Conservation (phyloP, 2,888 invertebrate genomes). For the Phyto melanocephala region DNA sequence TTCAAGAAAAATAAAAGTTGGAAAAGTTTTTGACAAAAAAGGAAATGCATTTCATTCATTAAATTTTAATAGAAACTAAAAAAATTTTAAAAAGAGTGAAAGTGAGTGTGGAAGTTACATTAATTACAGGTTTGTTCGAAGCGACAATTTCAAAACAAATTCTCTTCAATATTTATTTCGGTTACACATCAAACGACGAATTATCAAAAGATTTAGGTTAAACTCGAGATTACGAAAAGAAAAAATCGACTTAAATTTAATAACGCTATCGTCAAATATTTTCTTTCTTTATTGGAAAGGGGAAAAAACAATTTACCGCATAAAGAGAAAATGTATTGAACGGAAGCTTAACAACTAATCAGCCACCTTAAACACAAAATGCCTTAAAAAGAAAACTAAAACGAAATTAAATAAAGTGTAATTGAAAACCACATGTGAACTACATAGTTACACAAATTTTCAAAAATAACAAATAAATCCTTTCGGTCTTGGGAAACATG, state of each 20-base stretch:
- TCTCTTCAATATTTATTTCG: not conserved
- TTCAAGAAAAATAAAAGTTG: too few species aligned
- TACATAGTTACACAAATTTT: slow-evolving; percentile 14
- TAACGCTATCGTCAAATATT: slow-evolving; percentile 13
- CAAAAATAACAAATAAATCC: slow-evolving; percentile 46
- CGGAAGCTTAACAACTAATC: slow-evolving; percentile 33
- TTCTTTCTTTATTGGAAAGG: not conserved
- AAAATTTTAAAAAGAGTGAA: too few species aligned
- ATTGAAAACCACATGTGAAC: slow-evolving; percentile 57
- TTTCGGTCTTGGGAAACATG: slow-evolving; percentile 30
- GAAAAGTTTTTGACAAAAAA: too few species aligned
- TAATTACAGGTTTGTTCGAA: not conserved
- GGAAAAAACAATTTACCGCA: slow-evolving; percentile 10
- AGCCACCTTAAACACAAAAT: not conserved
- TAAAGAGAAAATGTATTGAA: not conserved
- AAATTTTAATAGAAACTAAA: too few species aligned
- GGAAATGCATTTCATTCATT: too few species aligned
- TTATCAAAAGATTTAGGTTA: not conserved
- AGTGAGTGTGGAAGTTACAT: too few species aligned
- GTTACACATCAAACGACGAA: not conserved
- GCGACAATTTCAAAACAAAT: not conserved
- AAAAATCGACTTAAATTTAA: not conserved
- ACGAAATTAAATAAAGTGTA: slow-evolving; percentile 21
- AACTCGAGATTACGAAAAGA: not conserved
- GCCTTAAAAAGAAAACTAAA: not conserved